Evolutionary conservation across 35 echinoderm and acorn worm genomes (phyloP), one percentile per base, ranked within the genome.

Genomic region (Stichopus chloronotus): DNA sequence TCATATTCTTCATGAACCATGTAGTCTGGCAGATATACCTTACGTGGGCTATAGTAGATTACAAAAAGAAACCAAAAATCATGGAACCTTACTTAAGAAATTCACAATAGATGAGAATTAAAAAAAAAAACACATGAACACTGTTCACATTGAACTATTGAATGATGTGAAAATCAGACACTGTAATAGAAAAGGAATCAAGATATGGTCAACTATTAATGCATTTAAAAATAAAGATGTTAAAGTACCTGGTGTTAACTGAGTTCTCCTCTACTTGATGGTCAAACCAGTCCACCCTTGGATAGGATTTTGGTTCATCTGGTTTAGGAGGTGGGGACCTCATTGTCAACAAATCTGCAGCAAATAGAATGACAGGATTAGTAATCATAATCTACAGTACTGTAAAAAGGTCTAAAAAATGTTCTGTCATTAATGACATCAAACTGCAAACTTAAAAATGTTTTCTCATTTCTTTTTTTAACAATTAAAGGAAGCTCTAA

Each of bases 1-100:
- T 90, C 63, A 72, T 96, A 88, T 63, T 94, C 97, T 57, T 98
- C 94, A 77, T 98, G 93, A 9, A 98, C 97, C 97, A 98, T 98
- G 88, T 98, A 98, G 53, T 98, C 97, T 85, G 97, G 97, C 7
- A 98, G 88, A 76, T 98, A 94, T 8, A 88, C 87, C 77, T 95
- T 90, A 52, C 86, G 25, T 55, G 87, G 92, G 55, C 92, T 96
- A 63, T 80, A 88, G 89, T 24, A 71, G 4, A 72, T 23, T 17
- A 89, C 12, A 88, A 24, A 83, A 81, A 9, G 61, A 14, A 4
- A 65, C 30, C 30, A 43, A 43, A 43, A 43, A 43, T 43, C 0
- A 1, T 0, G 30, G 30, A 43, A 43, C 30, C 3, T 43, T 43
- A 43, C 30, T 43, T 43, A 43, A 43, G 30, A 43, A 43, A 43